A percentile compares a stretch with the other conserved stretches of the same genome.
Evolutionary conservation across 2,113 vertebrate genomes (phyloP).

Genomic region (Odobenus rosmarus): DNA sequence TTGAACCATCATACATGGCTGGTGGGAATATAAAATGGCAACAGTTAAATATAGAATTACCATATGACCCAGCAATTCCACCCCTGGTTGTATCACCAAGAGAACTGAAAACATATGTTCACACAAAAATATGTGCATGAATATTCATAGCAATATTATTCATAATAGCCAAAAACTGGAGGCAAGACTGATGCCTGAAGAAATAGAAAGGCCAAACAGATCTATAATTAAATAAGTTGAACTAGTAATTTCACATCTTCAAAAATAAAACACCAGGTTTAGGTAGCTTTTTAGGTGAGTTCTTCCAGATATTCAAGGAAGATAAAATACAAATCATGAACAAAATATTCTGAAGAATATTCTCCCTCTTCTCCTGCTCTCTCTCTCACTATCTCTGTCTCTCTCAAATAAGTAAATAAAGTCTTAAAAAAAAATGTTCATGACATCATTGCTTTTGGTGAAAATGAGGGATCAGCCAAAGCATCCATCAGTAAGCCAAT

Average conservation of each 20-base stretch:
- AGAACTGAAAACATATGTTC: background rate
- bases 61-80: background rate
- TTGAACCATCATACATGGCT: background rate
- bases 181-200: background rate
- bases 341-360: background rate
- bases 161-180: background rate
- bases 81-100: background rate
- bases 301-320: background rate
- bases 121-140: background rate
- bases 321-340: background rate
- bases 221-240: background rate
- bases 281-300: background rate
- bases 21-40: background rate
- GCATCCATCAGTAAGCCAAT: background rate
- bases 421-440: too few species aligned
- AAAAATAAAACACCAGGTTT: background rate
- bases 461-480: background rate
- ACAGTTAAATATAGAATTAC: background rate
- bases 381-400: too few species aligned
- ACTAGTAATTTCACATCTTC: background rate
- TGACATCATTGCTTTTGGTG: background rate
- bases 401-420: too few species aligned
- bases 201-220: background rate
- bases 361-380: too few species aligned
- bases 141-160: background rate